Evolutionary conservation across 2,888 invertebrate genomes (phyloP).

Genomic region (Amblyjoppa fuscipennis): DNA sequence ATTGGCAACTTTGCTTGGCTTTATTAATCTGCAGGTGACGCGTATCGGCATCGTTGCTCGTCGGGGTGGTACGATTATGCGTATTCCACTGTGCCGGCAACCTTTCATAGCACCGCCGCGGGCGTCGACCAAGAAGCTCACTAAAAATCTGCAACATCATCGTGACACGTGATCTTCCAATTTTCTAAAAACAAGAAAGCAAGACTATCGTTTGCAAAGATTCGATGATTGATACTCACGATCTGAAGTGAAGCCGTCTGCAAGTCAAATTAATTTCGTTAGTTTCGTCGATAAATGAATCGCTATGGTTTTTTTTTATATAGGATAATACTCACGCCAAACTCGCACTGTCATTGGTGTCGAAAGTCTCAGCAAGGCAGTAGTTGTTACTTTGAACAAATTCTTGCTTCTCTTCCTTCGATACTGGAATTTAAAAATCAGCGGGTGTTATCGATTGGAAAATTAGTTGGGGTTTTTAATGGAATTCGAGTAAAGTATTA

Average conservation of each 20-base stretch:
- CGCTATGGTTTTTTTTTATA: constrained; percentile 14
- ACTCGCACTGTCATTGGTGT: constrained; percentile 81
- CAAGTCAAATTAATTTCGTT: constrained; percentile 61
- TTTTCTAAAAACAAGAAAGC: not conserved
- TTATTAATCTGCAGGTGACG: constrained; percentile 97
- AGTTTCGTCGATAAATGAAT: constrained; percentile 35
- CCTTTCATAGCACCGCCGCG: constrained; percentile 99
- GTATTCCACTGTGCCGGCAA: constrained; percentile 98
- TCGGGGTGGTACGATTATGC: constrained; percentile 98
- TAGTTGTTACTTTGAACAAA: constrained; percentile 84
- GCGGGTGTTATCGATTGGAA: not conserved
- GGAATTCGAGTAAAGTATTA: not conserved
- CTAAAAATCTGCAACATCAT: constrained; percentile 92
- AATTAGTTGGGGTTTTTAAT: not conserved
- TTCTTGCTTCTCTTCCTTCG: constrained; percentile 82
- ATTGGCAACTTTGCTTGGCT: constrained; percentile 91
- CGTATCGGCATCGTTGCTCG: constrained; percentile 98
- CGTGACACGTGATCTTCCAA: not conserved
- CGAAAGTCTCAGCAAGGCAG: constrained; percentile 83
- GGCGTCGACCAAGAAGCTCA: constrained; percentile 99
- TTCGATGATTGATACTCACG: constrained; percentile 78
- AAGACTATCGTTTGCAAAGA: not conserved
- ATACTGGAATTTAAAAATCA: constrained; percentile 73
- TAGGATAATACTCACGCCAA: constrained; percentile 76
- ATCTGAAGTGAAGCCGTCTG: constrained; percentile 82